A percentile compares a stretch with the other conserved stretches of the same genome.
Conservation (phyloP, 2,797 vertebrate species). For the Poecilia picta region DNA sequence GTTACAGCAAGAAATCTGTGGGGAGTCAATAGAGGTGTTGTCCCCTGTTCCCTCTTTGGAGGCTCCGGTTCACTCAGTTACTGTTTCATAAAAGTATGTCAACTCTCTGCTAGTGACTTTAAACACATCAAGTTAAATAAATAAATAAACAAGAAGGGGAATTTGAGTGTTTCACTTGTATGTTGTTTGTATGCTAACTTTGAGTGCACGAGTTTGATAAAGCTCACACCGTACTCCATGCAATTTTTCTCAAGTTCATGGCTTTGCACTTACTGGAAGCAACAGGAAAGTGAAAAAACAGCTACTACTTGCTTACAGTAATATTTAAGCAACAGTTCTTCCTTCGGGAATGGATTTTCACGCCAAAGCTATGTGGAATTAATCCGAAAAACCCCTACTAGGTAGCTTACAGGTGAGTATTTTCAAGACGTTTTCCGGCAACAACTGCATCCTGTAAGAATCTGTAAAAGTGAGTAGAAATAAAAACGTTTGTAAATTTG, state of each 20-base stretch:
- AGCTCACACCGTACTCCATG: not conserved
- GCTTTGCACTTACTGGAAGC: not conserved
- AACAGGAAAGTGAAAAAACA: fast-evolving
- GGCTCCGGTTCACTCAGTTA: not conserved
- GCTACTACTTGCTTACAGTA: fast-evolving
- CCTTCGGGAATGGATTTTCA: not conserved
- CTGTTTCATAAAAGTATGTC: not conserved
- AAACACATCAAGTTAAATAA: not conserved
- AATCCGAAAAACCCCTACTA: fast-evolving
- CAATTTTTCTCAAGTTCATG: not conserved
- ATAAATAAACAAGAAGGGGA: not conserved
- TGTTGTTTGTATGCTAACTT: slow-evolving; percentile 1
- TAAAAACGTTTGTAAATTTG: not conserved
- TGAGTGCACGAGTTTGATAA: not conserved
- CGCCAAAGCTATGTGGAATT: fast-evolving
- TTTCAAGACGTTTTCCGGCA: not conserved
- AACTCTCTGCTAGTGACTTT: not conserved
- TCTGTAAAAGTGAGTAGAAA: slow-evolving; percentile 34
- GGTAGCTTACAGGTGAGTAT: not conserved
- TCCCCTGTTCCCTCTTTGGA: not conserved
- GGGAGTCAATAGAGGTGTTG: not conserved
- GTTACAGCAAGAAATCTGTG: not conserved
- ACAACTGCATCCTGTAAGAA: not conserved
- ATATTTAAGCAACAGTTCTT: fast-evolving
- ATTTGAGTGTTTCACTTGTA: not conserved